Evolutionary conservation across 2,888 invertebrate genomes (phyloP).

Genomic region (Megamerina dolium): DNA sequence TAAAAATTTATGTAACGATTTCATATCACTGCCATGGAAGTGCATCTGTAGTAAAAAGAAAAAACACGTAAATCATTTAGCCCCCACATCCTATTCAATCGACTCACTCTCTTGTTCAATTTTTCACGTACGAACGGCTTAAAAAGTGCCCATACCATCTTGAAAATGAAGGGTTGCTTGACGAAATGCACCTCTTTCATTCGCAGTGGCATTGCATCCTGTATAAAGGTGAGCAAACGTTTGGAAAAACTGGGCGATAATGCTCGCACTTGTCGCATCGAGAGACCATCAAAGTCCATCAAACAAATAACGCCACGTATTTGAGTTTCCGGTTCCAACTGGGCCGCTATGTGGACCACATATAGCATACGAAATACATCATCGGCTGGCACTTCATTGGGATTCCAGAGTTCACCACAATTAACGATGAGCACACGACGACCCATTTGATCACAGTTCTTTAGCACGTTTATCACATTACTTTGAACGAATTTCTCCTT

Average conservation of each 20-base stretch:
- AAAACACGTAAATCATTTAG: not conserved
- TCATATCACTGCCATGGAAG: slow-evolving; percentile 79
- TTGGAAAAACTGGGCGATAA: slow-evolving; percentile 69
- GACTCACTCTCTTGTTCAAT: slow-evolving; percentile 66
- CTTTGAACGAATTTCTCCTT: slow-evolving; percentile 62
- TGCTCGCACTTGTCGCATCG: slow-evolving; percentile 66
- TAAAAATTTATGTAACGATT: slow-evolving; percentile 67
- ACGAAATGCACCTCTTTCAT: slow-evolving; percentile 82
- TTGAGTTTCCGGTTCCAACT: slow-evolving; percentile 70
- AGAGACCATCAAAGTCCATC: slow-evolving; percentile 75
- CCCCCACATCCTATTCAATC: not conserved
- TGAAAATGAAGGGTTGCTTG: slow-evolving; percentile 78
- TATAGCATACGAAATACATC: slow-evolving; percentile 75
- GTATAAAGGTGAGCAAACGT: slow-evolving; percentile 72
- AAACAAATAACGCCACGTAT: slow-evolving; percentile 74
- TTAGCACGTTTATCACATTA: slow-evolving; percentile 71
- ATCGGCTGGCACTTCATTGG: slow-evolving; percentile 65
- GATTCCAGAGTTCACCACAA: slow-evolving; percentile 71
- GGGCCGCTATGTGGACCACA: slow-evolving; percentile 70
- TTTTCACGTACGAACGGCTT: slow-evolving; percentile 77
- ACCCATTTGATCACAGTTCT: slow-evolving; percentile 68
- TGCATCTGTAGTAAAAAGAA: slow-evolving; percentile 56
- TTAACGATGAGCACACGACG: slow-evolving; percentile 69
- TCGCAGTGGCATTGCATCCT: slow-evolving; percentile 79
- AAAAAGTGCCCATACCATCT: slow-evolving; percentile 77